phyloP scores from a whole-genome alignment of 1,140 invertebrate genomes.

The Drosophila lini region DNA sequence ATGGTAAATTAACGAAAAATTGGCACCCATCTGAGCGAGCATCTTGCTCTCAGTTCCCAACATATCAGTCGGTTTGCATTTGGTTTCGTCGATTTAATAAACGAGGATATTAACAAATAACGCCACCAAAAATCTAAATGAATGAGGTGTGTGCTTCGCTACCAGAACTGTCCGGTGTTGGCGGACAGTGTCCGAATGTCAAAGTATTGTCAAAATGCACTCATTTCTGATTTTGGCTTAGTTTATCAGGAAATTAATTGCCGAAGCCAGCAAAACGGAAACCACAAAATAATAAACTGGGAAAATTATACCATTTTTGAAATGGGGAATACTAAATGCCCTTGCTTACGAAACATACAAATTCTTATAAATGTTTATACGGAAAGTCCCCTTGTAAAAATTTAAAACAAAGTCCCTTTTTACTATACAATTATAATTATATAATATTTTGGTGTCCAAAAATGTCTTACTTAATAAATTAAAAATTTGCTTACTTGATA shows the following conservation, averaged over 20 bases:
- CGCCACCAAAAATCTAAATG: constrained; percentile 21
- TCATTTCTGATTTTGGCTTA: constrained; percentile 9
- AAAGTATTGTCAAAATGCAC: constrained; percentile 22
- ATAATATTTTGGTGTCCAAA: no score
- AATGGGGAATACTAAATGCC: not conserved
- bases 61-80: constrained; percentile 10
- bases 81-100: constrained; percentile 18
- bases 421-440: no score
- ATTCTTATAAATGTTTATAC: not conserved
- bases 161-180: not conserved
- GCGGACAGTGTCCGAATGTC: not conserved
- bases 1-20: constrained; percentile 73
- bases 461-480: no score
- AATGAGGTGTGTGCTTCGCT: constrained; percentile 15
- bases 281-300: constrained; percentile 14
- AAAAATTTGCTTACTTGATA: no score
- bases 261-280: constrained; percentile 13
- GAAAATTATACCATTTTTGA: not conserved
- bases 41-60: constrained; percentile 20
- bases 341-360: not conserved
- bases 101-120: constrained; percentile 34
- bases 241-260: constrained; percentile 55
- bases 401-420: no score
- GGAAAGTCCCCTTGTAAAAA: not conserved
- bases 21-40: constrained; percentile 51